A percentile compares a stretch with the other conserved stretches of the same genome.
Evolutionary conservation across 2,797 vertebrate species (phyloP).

Genomic region (Mus minutoides): DNA sequence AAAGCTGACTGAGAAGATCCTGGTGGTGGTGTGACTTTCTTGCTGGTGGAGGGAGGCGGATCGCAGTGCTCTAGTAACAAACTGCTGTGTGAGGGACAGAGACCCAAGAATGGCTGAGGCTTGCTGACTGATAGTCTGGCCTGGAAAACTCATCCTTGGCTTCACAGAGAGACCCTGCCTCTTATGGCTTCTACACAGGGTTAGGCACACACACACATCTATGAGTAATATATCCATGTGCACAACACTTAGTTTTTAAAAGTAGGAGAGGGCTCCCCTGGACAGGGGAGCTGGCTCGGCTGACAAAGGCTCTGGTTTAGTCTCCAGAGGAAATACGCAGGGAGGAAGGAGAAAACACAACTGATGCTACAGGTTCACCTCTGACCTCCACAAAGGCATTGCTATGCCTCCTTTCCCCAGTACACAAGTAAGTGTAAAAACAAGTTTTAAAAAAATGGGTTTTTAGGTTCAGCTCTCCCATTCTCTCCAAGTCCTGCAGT

Average conservation of each 20-base stretch:
- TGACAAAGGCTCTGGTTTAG: background rate
- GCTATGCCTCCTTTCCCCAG: background rate
- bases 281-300: background rate
- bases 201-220: background rate
- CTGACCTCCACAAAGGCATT: background rate
- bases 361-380: background rate
- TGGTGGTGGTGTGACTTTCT: too few species aligned
- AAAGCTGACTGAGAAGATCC: too few species aligned
- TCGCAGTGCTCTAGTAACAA: background rate
- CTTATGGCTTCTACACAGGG: background rate
- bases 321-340: background rate
- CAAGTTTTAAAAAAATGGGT: background rate
- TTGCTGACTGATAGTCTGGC: background rate
- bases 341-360: background rate
- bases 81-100: background rate
- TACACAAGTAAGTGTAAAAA: background rate
- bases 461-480: background rate
- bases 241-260: background rate
- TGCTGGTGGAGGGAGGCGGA: too few species aligned
- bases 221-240: background rate
- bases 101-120: background rate
- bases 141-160: background rate
- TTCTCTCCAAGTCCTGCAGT: background rate
- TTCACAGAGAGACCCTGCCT: background rate
- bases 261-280: background rate